A percentile compares a stretch with the other conserved stretches of the same genome.
phyloP scores from a whole-genome alignment of 2,797 vertebrate species.

The Clangula hyemalis region DNA sequence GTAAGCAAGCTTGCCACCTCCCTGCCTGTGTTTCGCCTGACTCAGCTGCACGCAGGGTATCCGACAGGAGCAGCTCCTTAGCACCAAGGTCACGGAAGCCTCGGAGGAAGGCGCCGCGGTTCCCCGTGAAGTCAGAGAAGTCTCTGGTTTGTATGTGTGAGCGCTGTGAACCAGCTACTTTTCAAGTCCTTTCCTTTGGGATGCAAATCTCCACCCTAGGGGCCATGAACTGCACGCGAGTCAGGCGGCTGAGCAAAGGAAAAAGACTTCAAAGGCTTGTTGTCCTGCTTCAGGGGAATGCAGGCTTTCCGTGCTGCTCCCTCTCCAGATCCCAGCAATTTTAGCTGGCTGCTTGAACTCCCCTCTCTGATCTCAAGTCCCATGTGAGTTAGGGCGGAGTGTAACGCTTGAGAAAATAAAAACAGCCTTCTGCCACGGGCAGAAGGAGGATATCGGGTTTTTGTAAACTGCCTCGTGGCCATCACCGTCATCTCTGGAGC shows the following conservation, averaged over 20 bases:
- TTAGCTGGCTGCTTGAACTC: conserved; percentile 36
- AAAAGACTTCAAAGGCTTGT: conserved; percentile 68
- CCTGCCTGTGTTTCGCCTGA: conserved; percentile 33
- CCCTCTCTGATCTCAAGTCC: conserved; percentile 28
- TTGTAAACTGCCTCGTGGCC: not conserved
- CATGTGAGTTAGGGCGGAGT: rapidly evolving
- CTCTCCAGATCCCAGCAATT: conserved; percentile 53
- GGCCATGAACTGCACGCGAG: not conserved
- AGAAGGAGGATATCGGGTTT: not conserved
- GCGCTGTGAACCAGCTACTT: conserved; percentile 39
- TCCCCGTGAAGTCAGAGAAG: not conserved
- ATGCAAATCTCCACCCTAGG: conserved; percentile 65
- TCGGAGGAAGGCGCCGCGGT: not conserved
- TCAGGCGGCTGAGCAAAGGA: conserved; percentile 40
- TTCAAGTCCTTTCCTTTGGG: conserved; percentile 55
- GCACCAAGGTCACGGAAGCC: conserved; percentile 7
- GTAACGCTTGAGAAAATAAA: conserved; percentile 28
- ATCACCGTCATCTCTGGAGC: not conserved
- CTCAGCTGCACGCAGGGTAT: conserved; percentile 9
- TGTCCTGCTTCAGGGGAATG: conserved; percentile 52
- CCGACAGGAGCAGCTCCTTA: conserved; percentile 25
- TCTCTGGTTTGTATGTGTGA: not conserved
- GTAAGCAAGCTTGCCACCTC: conserved; percentile 37
- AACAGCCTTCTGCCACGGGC: not conserved
- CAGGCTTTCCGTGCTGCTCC: not conserved